A percentile compares a stretch with the other conserved stretches of the same genome.
These are phyloP conservation scores for Myxocyprinus asiaticus DNA, from an alignment of 2,113 vertebrate genomes.

Conservation along the genomic window DNA sequence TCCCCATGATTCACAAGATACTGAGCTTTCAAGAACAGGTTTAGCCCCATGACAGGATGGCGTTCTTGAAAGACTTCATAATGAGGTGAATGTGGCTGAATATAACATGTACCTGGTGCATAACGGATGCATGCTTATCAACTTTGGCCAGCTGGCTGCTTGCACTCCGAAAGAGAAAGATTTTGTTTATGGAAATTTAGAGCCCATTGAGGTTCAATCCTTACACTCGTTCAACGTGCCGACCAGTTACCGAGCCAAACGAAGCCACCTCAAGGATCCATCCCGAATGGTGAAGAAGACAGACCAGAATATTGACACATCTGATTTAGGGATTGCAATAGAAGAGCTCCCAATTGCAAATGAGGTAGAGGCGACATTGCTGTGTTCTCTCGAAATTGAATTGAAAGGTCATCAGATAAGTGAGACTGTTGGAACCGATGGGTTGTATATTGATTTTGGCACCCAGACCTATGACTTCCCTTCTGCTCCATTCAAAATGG, in stretches of 20 bases:
- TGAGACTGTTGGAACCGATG: slow-evolving; percentile 78
- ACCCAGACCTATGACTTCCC: slow-evolving; percentile 88
- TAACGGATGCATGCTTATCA: slow-evolving; percentile 92
- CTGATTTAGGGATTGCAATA: slow-evolving; percentile 73
- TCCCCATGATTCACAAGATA: slow-evolving; percentile 31
- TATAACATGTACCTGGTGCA: slow-evolving; percentile 95
- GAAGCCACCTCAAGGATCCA: slow-evolving; percentile 78
- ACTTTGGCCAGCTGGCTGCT: slow-evolving; percentile 90
- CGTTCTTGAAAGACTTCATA: slow-evolving; percentile 85
- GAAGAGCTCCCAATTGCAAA: slow-evolving; percentile 79
- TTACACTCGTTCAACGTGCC: slow-evolving; percentile 88
- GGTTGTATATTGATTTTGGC: slow-evolving; percentile 82
- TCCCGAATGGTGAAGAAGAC: slow-evolving; percentile 66
- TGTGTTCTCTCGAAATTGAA: slow-evolving; percentile 89
- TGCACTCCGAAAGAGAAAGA: slow-evolving; percentile 93
- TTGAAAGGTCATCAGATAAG: slow-evolving; percentile 87
- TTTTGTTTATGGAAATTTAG: slow-evolving; percentile 93
- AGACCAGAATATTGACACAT: slow-evolving; percentile 83
- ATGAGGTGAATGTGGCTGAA: slow-evolving; percentile 80
- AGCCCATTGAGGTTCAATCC: slow-evolving; percentile 85
- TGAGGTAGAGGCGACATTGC: slow-evolving; percentile 77
- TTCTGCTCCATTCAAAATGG: slow-evolving; percentile 76
- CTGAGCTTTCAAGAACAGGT: slow-evolving; percentile 71
- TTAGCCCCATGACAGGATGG: slow-evolving; percentile 95
- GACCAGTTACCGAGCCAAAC: slow-evolving; percentile 85